Percentiles rank a stretch among this genome's conserved stretches.
Evolutionary conservation across 2,888 invertebrate species (phyloP).

Genomic region (Thymelicus lineola): DNA sequence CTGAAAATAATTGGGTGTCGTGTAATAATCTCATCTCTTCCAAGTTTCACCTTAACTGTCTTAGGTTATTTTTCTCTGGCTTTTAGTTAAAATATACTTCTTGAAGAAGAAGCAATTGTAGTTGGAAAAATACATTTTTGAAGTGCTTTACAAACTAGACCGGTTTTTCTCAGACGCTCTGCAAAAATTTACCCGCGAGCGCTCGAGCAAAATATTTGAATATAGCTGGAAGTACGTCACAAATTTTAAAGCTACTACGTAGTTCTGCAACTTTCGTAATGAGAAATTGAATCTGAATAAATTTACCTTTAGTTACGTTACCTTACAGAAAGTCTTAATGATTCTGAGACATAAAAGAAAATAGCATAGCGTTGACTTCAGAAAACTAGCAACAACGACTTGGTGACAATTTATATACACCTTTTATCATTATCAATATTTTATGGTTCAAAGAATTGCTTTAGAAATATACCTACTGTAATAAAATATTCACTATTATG

Average conservation of each 20-base stretch:
- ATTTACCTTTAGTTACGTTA: conserved; percentile 16
- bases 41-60: too few species aligned
- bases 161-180: neutral
- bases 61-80: too few species aligned
- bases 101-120: neutral
- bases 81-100: neutral
- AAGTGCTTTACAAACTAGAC: neutral
- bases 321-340: conserved; percentile 17
- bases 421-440: too few species aligned
- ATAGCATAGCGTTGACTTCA: too few species aligned
- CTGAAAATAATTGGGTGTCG: too few species aligned
- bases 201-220: conserved; percentile 17
- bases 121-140: neutral
- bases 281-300: conserved; percentile 33
- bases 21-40: neutral
- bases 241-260: conserved; percentile 32
- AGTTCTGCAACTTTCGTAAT: conserved; percentile 30
- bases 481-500: too few species aligned
- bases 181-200: neutral
- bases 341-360: neutral
- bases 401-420: too few species aligned
- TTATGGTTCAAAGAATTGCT: too few species aligned
- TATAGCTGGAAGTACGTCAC: conserved; percentile 14
- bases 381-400: too few species aligned
- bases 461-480: too few species aligned